Evolutionary conservation across 2,113 vertebrate species (phyloP), one percentile per base, ranked within the genome.

Genomic region (Indicator maculatus): DNA sequence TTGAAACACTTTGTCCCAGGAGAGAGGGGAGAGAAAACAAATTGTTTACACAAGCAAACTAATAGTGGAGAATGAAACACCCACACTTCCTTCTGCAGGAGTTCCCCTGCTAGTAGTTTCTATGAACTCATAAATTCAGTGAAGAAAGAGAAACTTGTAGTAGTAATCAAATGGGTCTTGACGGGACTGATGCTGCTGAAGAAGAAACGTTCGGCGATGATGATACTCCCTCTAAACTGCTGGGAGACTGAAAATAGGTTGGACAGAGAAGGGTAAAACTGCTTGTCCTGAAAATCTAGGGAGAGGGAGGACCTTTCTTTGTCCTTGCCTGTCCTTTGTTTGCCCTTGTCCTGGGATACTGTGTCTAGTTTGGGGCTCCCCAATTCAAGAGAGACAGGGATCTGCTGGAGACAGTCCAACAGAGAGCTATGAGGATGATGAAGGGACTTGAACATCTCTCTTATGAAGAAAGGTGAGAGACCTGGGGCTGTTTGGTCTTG

Each of bases 41-140:
- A 95, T 30, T 89, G 78, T 95, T 96, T 95, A 86, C 67, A 83
- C 74, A 93, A 83, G 78, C 56, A 71, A 67, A 45, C 27, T 45
- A 91, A 70, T 24, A 90, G 63, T 70, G 52, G 52, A 74, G 38
- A 74, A 15, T 67, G 45, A 47, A 85, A 93, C 82, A 67, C 89
- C 87, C 75, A 88, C 38, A 1, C 39, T 88, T 87, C 33, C 63
- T 87, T 77, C 56, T 91, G 80, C 69, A 83, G 78, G 61, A 91
- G 47, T 86, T 95, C 82, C 79, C 72, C 53, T 83, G 41, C 47
- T 47, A 45, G 17, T 65, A 23, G 53, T 64, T 88, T 70, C 72
- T 64, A 2, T 66, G 31, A 74, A 77, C 59, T 80, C 19, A 2
- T 36, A 56, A 88, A 67, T 86, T 28, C 16, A 50, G 39, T 0